Percentiles rank a stretch among this genome's conserved stretches.
Conservation (phyloP, 2,888 invertebrate species). For the Dorcus parallelipipedus region DNA sequence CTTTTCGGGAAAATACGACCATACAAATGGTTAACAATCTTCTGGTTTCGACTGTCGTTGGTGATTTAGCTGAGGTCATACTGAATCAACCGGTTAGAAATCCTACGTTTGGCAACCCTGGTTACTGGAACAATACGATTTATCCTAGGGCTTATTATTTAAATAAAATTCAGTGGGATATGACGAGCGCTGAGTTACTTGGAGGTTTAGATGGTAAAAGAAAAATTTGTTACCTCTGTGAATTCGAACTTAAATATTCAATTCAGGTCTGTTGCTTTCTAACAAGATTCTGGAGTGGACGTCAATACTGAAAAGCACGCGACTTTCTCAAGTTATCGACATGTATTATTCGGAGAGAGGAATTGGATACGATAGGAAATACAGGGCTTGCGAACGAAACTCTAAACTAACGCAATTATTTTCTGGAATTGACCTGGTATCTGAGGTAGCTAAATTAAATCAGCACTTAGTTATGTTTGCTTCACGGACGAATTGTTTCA, state of each 20-base stretch:
- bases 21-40: constrained; percentile 28
- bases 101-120: constrained; percentile 52
- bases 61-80: constrained; percentile 66
- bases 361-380: constrained; percentile 53
- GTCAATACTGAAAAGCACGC: constrained; percentile 51
- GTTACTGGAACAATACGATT: constrained; percentile 65
- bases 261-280: constrained; percentile 54
- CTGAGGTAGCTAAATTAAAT: constrained; percentile 39
- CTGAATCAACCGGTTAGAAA: constrained; percentile 59
- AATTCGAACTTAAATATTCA: background rate
- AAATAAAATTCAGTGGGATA: constrained; percentile 56
- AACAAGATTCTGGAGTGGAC: constrained; percentile 54
- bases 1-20: background rate
- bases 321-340: constrained; percentile 62
- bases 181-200: constrained; percentile 66
- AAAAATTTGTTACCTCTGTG: background rate
- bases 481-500: constrained; percentile 16
- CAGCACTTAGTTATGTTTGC: background rate
- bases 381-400: constrained; percentile 59
- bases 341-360: constrained; percentile 68
- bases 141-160: constrained; percentile 59
- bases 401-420: constrained; percentile 49
- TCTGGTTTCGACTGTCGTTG: constrained; percentile 60
- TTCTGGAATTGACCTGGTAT: constrained; percentile 44
- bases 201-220: constrained; percentile 64